phyloP scores from a whole-genome alignment of 2,888 invertebrate species.

The Drosophila putrida region DNA sequence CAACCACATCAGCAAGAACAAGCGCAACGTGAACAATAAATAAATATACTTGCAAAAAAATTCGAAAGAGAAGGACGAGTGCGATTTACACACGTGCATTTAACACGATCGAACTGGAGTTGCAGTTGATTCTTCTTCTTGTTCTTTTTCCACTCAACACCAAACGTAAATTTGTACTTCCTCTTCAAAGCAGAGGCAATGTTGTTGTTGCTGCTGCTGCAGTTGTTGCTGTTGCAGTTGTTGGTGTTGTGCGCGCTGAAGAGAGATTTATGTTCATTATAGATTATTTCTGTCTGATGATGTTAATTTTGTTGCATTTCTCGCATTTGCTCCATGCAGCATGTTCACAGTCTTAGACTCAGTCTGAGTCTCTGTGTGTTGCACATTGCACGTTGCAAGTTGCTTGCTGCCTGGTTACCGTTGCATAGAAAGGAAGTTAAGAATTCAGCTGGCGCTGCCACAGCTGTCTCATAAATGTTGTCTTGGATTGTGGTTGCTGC shows the following conservation, averaged over 20 bases:
- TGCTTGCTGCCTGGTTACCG: conserved; percentile 41
- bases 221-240: conserved; percentile 32
- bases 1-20: conserved; percentile 27
- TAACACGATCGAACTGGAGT: conserved; percentile 47
- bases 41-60: conserved; percentile 2
- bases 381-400: conserved; percentile 25
- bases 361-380: conserved; percentile 19
- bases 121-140: conserved; percentile 13
- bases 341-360: conserved; percentile 8
- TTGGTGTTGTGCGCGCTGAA: conserved; percentile 49
- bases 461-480: conserved; percentile 77
- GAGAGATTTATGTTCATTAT: conserved; percentile 81
- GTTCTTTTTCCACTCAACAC: conserved; percentile 75
- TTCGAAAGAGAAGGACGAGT: conserved; percentile 12
- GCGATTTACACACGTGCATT: conserved; percentile 47
- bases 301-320: conserved; percentile 82
- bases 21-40: conserved; percentile 38
- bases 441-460: conserved; percentile 64
- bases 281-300: conserved; percentile 82
- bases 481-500: conserved; percentile 45
- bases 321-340: conserved; percentile 73
- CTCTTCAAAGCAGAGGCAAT: conserved; percentile 57
- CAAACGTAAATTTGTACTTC: conserved; percentile 80
- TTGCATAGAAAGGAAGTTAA: conserved; percentile 59
- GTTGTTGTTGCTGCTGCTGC: conserved; percentile 15